Conservation (phyloP, 64 coral and sea anemone species). For the Stichodactyla mertensii region DNA sequence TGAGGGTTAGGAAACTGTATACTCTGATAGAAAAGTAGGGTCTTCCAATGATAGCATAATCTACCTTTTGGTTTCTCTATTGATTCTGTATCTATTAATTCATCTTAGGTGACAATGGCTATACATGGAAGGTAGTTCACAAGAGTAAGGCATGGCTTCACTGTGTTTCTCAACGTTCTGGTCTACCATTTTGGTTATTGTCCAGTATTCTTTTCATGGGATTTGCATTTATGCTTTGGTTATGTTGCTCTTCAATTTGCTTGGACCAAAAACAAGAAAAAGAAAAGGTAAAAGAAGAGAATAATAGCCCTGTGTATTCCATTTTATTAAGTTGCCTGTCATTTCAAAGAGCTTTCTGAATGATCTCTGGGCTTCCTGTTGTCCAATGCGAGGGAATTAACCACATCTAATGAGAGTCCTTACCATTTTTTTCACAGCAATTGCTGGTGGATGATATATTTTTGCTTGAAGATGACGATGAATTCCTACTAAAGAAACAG, state of each 20-base stretch:
- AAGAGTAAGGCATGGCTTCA: slow-evolving; percentile 62
- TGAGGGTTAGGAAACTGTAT: not conserved
- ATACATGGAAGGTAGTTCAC: slow-evolving; percentile 40
- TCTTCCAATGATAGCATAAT: no score
- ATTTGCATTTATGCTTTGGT: slow-evolving; percentile 69
- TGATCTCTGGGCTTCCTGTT: not conserved
- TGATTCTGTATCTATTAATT: not conserved
- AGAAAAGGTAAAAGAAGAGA: slow-evolving; percentile 20
- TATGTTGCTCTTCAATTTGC: slow-evolving; percentile 60
- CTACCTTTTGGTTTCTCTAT: not conserved
- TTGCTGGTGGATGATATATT: slow-evolving; percentile 53
- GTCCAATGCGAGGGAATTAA: not conserved
- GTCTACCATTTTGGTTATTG: slow-evolving; percentile 76
- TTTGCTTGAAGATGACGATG: slow-evolving; percentile 54
- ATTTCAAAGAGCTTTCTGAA: not conserved
- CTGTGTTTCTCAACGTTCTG: slow-evolving; percentile 81
- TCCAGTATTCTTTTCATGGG: slow-evolving; percentile 50
- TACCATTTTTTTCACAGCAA: slow-evolving; percentile 15
- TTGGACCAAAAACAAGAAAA: slow-evolving; percentile 42
- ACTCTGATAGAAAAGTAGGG: no score
- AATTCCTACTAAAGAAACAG: slow-evolving; percentile 51
- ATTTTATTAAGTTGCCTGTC: no score
- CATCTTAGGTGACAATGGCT: not conserved
- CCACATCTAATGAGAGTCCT: not conserved
- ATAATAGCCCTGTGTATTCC: not conserved